These are phyloP conservation scores for Gadopsis bispinosus DNA, from an alignment of 2,797 vertebrate species.

Conservation along the genomic window DNA sequence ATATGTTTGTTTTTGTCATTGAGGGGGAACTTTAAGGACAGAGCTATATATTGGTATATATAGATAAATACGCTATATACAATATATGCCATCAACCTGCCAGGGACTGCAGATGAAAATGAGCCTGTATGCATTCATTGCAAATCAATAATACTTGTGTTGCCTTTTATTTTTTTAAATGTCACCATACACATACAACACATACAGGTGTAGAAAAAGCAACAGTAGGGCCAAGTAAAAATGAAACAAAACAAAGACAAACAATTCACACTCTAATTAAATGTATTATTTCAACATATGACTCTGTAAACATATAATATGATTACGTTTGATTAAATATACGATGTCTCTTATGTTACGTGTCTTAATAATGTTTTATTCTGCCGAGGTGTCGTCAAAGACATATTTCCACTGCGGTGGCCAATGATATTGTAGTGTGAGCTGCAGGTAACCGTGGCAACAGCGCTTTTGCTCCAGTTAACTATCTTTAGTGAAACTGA, in stretches of 20 bases:
- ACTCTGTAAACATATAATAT: neutral
- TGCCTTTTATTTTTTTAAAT: neutral
- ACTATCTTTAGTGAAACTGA: neutral
- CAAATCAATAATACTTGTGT: neutral
- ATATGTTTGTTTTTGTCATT: neutral
- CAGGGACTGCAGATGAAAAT: too few species aligned
- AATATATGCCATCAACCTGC: too few species aligned
- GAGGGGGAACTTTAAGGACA: neutral
- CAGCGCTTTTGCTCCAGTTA: neutral
- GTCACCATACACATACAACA: neutral
- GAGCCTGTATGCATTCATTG: too few species aligned
- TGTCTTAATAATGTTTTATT: neutral
- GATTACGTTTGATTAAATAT: neutral
- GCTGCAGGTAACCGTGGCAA: conserved; percentile 5
- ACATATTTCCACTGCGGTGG: neutral
- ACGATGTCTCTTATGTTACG: neutral
- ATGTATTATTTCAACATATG: too few species aligned
- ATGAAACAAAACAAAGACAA: neutral
- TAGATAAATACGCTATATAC: too few species aligned
- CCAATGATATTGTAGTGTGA: neutral
- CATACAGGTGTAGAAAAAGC: neutral
- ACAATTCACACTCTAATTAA: neutral
- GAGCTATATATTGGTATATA: too few species aligned
- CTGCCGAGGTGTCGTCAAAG: neutral
- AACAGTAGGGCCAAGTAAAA: neutral